phyloP scores from a whole-genome alignment of 2,888 invertebrate species.

The Tortricodes alternella region DNA sequence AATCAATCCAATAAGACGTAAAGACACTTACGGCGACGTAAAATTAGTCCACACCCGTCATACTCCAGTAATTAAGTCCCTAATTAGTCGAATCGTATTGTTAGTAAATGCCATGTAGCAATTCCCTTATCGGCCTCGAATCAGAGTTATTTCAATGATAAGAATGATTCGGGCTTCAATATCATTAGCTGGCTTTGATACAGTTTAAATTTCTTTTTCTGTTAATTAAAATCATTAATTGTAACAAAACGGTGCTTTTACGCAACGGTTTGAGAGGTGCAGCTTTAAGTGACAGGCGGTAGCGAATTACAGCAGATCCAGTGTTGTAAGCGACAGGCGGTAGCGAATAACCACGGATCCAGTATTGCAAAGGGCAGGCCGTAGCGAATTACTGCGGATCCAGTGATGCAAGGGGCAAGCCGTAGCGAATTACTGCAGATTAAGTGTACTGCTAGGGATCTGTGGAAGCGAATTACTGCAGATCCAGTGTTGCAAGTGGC shows the following conservation, averaged over 20 bases:
- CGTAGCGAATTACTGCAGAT: too few species aligned
- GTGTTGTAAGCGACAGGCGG: not conserved
- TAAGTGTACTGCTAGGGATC: too few species aligned
- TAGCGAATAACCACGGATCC: not conserved
- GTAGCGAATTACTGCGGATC: too few species aligned
- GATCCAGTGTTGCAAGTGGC: too few species aligned
- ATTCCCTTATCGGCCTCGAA: conserved; percentile 20
- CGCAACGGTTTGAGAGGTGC: conserved; percentile 33
- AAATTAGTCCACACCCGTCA: conserved; percentile 13
- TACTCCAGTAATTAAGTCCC: conserved; percentile 12
- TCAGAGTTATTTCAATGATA: conserved; percentile 27
- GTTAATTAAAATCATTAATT: conserved; percentile 73
- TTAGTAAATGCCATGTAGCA: conserved; percentile 28
- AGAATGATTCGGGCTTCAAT: conserved; percentile 37
- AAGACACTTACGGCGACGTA: not conserved
- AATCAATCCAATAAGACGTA: not conserved
- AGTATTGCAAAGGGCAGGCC: not conserved
- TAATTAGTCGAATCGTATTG: conserved; percentile 12
- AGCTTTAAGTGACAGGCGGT: conserved; percentile 25
- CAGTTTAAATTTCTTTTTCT: conserved; percentile 54
- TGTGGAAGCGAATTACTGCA: too few species aligned
- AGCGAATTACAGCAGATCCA: too few species aligned
- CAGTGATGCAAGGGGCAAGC: too few species aligned
- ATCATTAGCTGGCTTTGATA: conserved; percentile 61
- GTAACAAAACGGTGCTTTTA: conserved; percentile 62